These are phyloP conservation scores for Polypedilum vanderplanki DNA, from an alignment of 1,140 invertebrate species.

Conservation along the genomic window DNA sequence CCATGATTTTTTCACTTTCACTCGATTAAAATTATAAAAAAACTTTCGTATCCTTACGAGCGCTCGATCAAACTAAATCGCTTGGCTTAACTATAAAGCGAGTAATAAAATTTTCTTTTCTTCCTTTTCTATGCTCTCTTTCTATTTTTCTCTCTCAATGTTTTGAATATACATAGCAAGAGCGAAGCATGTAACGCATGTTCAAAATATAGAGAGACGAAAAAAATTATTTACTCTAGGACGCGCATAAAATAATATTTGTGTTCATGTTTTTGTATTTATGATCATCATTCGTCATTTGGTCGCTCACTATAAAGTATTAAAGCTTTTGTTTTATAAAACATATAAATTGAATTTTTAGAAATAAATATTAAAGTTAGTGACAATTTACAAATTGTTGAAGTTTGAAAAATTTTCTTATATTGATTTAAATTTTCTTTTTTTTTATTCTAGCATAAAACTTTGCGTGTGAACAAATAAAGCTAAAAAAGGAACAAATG, in stretches of 20 bases:
- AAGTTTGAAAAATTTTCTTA: too few species aligned
- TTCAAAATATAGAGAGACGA: not conserved
- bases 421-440: too few species aligned
- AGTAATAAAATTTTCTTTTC: not conserved
- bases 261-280: not conserved
- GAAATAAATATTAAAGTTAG: too few species aligned
- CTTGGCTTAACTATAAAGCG: not conserved
- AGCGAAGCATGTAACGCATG: conserved; percentile 7
- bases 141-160: too few species aligned
- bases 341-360: too few species aligned
- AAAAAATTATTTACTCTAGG: conserved; percentile 3
- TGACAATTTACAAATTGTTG: too few species aligned
- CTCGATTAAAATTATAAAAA: not conserved
- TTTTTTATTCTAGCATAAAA: too few species aligned
- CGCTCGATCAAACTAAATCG: conserved; percentile 9
- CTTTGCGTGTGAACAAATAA: not conserved
- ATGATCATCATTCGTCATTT: conserved; percentile 4
- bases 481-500: not conserved
- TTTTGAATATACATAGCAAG: not conserved
- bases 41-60: conserved; percentile 17
- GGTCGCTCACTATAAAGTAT: not conserved
- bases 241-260: not conserved
- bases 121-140: not conserved
- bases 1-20: not conserved
- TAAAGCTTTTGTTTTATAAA: not conserved